Evolutionary conservation across 2,888 invertebrate species (phyloP).

Genomic region (Leucophenga montana): DNA sequence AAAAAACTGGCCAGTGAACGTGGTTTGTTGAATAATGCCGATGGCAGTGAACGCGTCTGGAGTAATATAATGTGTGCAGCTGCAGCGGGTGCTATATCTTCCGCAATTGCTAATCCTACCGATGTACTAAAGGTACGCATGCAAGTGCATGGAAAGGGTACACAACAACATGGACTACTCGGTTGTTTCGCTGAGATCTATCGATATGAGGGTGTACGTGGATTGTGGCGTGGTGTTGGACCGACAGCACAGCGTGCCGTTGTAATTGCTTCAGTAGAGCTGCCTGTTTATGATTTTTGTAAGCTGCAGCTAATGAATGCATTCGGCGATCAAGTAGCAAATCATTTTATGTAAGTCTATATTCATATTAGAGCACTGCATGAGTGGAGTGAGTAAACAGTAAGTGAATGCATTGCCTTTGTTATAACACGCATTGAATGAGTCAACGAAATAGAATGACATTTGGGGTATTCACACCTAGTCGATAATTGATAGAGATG

Average conservation of each 20-base stretch:
- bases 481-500: no score
- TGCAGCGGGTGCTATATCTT: slow-evolving; percentile 83
- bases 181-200: slow-evolving; percentile 89
- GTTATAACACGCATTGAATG: no score
- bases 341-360: slow-evolving; percentile 86
- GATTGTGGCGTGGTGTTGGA: slow-evolving; percentile 93
- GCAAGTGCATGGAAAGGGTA: slow-evolving; percentile 81
- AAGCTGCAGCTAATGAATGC: slow-evolving; percentile 82
- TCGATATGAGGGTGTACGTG: slow-evolving; percentile 85
- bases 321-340: slow-evolving; percentile 85
- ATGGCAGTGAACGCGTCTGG: slow-evolving; percentile 76
- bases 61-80: slow-evolving; percentile 86
- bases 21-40: slow-evolving; percentile 71
- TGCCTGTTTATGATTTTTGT: slow-evolving; percentile 93
- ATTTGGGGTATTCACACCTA: no score
- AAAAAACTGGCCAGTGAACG: slow-evolving; percentile 81
- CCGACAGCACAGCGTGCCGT: slow-evolving; percentile 95
- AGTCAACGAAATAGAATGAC: not conserved
- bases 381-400: no score
- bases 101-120: slow-evolving; percentile 96
- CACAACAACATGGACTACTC: slow-evolving; percentile 77
- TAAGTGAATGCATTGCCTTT: not conserved
- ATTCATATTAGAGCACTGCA: no score
- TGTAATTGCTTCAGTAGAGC: slow-evolving; percentile 93
- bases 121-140: slow-evolving; percentile 96